Percentiles rank a stretch among this genome's conserved stretches.
Conservation (phyloP, 2,113 vertebrate genomes). For the Albula goreensis region DNA sequence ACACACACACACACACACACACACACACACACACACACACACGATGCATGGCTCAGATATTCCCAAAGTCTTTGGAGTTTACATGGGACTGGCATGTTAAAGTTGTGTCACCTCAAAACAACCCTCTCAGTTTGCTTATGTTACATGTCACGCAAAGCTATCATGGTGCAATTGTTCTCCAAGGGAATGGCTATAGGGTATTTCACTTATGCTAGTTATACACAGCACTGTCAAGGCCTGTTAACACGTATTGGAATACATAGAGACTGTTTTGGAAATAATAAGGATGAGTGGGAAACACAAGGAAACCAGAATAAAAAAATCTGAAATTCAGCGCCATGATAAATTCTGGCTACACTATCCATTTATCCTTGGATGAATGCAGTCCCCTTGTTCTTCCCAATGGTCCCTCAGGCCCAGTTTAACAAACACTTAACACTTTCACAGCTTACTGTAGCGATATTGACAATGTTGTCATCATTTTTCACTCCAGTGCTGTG, state of each 20-base stretch:
- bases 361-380: background rate
- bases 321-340: slow-evolving; percentile 16
- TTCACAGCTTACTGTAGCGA: background rate
- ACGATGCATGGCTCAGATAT: background rate
- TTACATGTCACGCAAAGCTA: background rate
- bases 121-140: background rate
- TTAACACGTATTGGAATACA: background rate
- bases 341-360: background rate
- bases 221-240: background rate
- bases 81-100: background rate
- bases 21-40: background rate
- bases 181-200: background rate
- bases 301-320: background rate
- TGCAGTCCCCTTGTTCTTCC: background rate
- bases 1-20: too few species aligned
- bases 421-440: background rate
- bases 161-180: background rate
- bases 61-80: background rate
- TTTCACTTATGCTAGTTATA: background rate
- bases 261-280: background rate
- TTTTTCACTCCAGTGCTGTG: background rate
- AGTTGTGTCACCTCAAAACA: background rate
- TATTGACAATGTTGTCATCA: background rate
- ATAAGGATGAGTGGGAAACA: background rate
- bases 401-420: too few species aligned